Percentiles rank a stretch among this genome's conserved stretches.
phyloP scores from a whole-genome alignment of 23 tunicate species.

The Clavelina lepadiformis region DNA sequence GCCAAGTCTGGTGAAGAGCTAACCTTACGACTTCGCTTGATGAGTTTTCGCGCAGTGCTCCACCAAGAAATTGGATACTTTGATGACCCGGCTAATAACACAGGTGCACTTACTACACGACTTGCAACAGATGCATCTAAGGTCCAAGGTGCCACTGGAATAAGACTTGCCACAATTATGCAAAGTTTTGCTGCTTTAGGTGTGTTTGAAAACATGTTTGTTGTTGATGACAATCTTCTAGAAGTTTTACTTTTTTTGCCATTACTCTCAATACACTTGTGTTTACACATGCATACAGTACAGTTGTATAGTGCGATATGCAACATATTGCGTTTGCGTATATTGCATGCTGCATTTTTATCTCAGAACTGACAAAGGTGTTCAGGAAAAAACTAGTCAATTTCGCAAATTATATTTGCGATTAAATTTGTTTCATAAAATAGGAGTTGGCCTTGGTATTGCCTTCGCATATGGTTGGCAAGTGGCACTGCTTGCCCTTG shows the following conservation, averaged over 20 bases:
- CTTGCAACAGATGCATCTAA: constrained; percentile 74
- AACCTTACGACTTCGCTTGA: constrained; percentile 52
- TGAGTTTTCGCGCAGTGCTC: constrained; percentile 47
- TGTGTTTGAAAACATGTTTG: too few relatives aligned
- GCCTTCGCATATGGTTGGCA: constrained; percentile 64
- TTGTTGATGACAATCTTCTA: too few relatives aligned
- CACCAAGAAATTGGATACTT: constrained; percentile 78
- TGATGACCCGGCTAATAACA: constrained; percentile 78
- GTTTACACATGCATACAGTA: too few relatives aligned
- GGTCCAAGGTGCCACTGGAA: constrained; percentile 87
- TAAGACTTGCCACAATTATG: constrained; percentile 31
- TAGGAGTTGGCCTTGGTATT: constrained; percentile 57
- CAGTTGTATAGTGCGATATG: too few relatives aligned
- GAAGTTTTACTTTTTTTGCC: too few relatives aligned
- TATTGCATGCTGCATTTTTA: too few relatives aligned
- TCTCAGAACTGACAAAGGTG: too few relatives aligned
- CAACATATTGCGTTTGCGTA: too few relatives aligned
- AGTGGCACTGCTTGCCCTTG: constrained; percentile 35
- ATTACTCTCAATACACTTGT: too few relatives aligned
- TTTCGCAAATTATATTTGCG: too few relatives aligned
- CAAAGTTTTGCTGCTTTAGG: constrained; percentile 66
- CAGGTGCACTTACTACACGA: constrained; percentile 78
- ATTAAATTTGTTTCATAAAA: too few relatives aligned
- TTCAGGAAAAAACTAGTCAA: too few relatives aligned
- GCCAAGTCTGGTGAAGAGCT: constrained; percentile 93